Evolutionary conservation across 2,797 vertebrate species (phyloP).

Genomic region (Nannoperca australis): DNA sequence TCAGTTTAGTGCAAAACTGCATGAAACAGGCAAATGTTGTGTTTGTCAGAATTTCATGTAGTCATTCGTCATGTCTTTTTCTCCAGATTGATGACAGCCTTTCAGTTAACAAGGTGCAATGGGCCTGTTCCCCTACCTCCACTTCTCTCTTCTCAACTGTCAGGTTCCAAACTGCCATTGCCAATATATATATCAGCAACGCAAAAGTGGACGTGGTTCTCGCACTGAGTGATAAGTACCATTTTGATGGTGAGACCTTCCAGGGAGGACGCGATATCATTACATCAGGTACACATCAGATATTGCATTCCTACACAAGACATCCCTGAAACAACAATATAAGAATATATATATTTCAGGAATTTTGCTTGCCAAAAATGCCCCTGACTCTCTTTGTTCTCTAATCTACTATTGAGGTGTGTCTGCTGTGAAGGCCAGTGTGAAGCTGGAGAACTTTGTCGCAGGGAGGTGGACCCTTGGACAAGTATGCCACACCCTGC

Average conservation of each 20-base stretch:
- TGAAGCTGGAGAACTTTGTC: slow-evolving; percentile 56
- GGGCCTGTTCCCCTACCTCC: slow-evolving; percentile 62
- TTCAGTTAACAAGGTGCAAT: slow-evolving; percentile 49
- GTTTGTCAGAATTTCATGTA: neutral
- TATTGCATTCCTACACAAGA: neutral
- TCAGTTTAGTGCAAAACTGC: neutral
- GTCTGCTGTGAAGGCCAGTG: slow-evolving; percentile 70
- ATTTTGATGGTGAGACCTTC: slow-evolving; percentile 77
- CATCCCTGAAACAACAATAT: neutral
- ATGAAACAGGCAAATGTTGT: neutral
- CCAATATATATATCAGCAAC: slow-evolving; percentile 69
- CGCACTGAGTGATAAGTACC: slow-evolving; percentile 38
- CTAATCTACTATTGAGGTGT: slow-evolving; percentile 54
- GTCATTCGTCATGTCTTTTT: neutral
- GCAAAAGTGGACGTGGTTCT: slow-evolving; percentile 59
- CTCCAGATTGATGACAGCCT: slow-evolving; percentile 69
- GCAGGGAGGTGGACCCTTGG: slow-evolving; percentile 69
- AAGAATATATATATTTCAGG: neutral
- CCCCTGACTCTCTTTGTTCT: neutral
- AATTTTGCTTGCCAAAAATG: neutral
- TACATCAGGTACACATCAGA: slow-evolving; percentile 54
- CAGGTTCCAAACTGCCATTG: slow-evolving; percentile 58
- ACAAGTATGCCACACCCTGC: slow-evolving; percentile 73
- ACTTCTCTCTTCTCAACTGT: slow-evolving; percentile 52
- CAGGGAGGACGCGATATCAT: slow-evolving; percentile 70